Evolutionary conservation across 2,888 invertebrate species (phyloP).

Genomic region (Melipona beecheii): DNA sequence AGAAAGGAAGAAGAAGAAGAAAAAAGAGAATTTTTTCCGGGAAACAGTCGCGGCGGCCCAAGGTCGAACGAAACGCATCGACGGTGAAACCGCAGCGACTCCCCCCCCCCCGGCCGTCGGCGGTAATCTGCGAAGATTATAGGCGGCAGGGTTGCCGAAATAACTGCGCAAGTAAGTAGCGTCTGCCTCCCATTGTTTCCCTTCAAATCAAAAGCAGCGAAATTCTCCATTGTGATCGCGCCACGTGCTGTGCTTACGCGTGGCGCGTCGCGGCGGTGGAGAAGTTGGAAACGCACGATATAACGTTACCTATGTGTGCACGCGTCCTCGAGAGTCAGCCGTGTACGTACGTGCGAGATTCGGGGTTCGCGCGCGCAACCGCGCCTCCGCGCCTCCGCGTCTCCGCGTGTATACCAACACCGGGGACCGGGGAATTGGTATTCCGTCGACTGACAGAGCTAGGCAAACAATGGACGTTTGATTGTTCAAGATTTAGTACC

Average conservation of each 20-base stretch:
- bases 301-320: slow-evolving; percentile 51
- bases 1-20: too few relatives aligned
- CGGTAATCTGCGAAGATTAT: slow-evolving; percentile 67
- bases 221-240: slow-evolving; percentile 76
- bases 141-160: slow-evolving; percentile 63
- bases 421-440: slow-evolving; percentile 73
- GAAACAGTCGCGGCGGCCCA: too few relatives aligned
- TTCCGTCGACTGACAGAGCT: slow-evolving; percentile 78
- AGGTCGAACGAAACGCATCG: slow-evolving; percentile 14
- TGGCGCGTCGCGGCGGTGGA: slow-evolving; percentile 30
- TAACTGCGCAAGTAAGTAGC: slow-evolving; percentile 71
- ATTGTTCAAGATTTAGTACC: slow-evolving; percentile 81
- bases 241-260: slow-evolving; percentile 58
- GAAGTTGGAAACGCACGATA: slow-evolving; percentile 59
- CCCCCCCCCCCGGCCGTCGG: slow-evolving; percentile 27
- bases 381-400: slow-evolving; percentile 35
- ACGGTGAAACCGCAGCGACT: slow-evolving; percentile 55
- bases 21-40: too few relatives aligned
- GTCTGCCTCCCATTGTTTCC: slow-evolving; percentile 78
- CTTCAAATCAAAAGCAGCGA: slow-evolving; percentile 80
- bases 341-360: slow-evolving; percentile 38
- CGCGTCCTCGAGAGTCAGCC: slow-evolving; percentile 33
- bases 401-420: slow-evolving; percentile 49
- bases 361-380: slow-evolving; percentile 35
- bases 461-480: slow-evolving; percentile 80